Conservation (phyloP, 2,888 invertebrate species). For the Pinctada fucata region DNA sequence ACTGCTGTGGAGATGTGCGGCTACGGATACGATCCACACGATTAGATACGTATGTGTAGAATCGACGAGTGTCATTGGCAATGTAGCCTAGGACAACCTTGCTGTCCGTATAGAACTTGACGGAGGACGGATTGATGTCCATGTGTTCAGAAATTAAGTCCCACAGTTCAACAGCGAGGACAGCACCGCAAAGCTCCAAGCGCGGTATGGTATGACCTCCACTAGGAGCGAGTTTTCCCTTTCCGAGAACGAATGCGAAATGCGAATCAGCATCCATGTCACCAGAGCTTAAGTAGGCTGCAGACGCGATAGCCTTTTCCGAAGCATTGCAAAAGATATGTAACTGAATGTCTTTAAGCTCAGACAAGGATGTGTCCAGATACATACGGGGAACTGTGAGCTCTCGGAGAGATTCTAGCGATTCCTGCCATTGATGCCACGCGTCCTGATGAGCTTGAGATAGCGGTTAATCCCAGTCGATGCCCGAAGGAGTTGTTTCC, state of each 20-base stretch:
- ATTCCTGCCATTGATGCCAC: constrained; percentile 43
- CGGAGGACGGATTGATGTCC: constrained; percentile 11
- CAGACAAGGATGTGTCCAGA: neutral
- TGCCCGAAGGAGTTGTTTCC: constrained; percentile 9
- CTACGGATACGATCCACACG: constrained; percentile 35
- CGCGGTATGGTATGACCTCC: constrained; percentile 49
- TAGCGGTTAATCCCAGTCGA: constrained; percentile 49
- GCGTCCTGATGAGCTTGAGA: constrained; percentile 14
- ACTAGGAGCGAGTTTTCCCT: constrained; percentile 49
- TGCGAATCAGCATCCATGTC: constrained; percentile 18
- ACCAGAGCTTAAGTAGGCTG: constrained; percentile 38
- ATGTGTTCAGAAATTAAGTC: constrained; percentile 27
- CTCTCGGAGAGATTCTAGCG: constrained; percentile 30
- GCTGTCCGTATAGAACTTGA: constrained; percentile 47
- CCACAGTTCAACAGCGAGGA: constrained; percentile 44
- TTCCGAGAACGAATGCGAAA: constrained; percentile 48
- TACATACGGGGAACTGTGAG: constrained; percentile 40
- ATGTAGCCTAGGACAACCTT: constrained; percentile 48
- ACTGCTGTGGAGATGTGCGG: constrained; percentile 35
- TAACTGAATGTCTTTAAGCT: constrained; percentile 22
- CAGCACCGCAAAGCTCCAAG: constrained; percentile 51
- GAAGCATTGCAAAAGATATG: constrained; percentile 54
- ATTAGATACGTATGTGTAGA: constrained; percentile 48
- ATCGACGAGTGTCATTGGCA: constrained; percentile 40
- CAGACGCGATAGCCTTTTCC: constrained; percentile 49